phyloP scores from a whole-genome alignment of 2,888 invertebrate genomes.

The Paralinhomoeus sp. region DNA sequence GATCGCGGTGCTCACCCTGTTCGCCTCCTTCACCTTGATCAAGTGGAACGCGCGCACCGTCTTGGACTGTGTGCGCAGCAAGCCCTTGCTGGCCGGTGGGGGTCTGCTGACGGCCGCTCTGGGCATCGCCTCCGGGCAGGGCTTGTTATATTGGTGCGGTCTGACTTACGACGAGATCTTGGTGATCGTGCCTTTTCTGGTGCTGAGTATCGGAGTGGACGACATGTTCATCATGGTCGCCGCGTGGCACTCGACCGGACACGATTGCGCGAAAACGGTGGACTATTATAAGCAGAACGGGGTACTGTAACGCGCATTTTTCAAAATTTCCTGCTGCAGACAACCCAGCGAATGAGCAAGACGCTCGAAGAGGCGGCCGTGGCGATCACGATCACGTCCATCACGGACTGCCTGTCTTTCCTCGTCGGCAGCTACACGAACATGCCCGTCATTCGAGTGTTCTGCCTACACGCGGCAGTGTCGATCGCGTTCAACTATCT shows the following conservation, averaged over 20 bases:
- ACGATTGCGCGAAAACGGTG: too few relatives aligned
- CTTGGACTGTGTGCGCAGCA: conserved; percentile 60
- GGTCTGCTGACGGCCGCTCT: conserved; percentile 67
- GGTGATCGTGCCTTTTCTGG: conserved; percentile 68
- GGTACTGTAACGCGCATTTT: conserved; percentile 21
- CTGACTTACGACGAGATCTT: conserved; percentile 75
- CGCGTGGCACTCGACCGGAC: conserved; percentile 55
- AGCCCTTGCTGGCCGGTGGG: conserved; percentile 62
- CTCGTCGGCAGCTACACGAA: conserved; percentile 75
- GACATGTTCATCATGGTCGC: conserved; percentile 82
- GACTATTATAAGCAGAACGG: too few relatives aligned
- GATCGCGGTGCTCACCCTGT: too few relatives aligned
- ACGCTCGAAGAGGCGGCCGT: conserved; percentile 79
- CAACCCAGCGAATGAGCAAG: conserved; percentile 62
- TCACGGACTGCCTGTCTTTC: conserved; percentile 73
- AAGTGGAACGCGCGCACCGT: not conserved
- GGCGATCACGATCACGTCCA: conserved; percentile 75
- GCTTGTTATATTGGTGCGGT: conserved; percentile 61
- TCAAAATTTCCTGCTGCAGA: conserved; percentile 20
- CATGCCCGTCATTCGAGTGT: conserved; percentile 74
- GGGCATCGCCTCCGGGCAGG: conserved; percentile 66
- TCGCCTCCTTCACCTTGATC: too few relatives aligned
- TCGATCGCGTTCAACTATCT: conserved; percentile 70
- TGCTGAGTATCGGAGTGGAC: conserved; percentile 54
- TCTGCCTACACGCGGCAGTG: conserved; percentile 80